Percentiles rank a stretch among this genome's conserved stretches.
Evolutionary conservation across 2,113 vertebrate species (phyloP).

Genomic region (Hylia prasina): DNA sequence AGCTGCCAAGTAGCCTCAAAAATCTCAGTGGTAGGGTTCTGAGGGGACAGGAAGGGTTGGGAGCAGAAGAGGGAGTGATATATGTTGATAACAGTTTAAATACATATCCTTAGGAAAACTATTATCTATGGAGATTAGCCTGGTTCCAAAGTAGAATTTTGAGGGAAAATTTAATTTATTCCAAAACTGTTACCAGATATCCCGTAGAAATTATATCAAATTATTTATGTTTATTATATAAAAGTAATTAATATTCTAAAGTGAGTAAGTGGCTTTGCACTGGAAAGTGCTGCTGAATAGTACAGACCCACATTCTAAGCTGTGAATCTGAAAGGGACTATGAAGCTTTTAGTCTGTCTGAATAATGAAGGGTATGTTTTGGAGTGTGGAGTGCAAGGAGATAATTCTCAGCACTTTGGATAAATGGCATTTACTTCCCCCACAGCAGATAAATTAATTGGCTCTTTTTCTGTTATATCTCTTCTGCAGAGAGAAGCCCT

Average conservation of each 20-base stretch:
- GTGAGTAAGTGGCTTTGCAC: background rate
- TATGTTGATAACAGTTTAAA: background rate
- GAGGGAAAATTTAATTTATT: background rate
- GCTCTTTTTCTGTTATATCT: background rate
- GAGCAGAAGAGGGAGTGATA: background rate
- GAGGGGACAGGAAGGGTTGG: background rate
- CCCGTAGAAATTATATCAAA: background rate
- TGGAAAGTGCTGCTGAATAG: background rate
- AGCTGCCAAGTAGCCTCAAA: background rate
- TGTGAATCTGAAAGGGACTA: background rate
- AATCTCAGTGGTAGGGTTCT: background rate
- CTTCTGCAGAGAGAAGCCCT: background rate
- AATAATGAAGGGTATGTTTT: background rate
- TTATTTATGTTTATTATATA: background rate
- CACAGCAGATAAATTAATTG: background rate
- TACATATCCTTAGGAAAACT: background rate
- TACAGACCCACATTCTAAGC: background rate
- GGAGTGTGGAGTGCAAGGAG: background rate
- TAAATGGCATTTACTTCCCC: background rate
- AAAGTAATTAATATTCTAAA: background rate
- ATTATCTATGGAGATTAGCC: background rate
- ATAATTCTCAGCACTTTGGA: background rate
- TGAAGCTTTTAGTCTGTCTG: background rate
- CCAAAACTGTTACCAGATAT: background rate
- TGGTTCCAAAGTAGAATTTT: background rate